Percentiles rank a stretch among this genome's conserved stretches.
Evolutionary conservation across 2,113 vertebrate species (phyloP).

Genomic region (Ceratotherium simum): DNA sequence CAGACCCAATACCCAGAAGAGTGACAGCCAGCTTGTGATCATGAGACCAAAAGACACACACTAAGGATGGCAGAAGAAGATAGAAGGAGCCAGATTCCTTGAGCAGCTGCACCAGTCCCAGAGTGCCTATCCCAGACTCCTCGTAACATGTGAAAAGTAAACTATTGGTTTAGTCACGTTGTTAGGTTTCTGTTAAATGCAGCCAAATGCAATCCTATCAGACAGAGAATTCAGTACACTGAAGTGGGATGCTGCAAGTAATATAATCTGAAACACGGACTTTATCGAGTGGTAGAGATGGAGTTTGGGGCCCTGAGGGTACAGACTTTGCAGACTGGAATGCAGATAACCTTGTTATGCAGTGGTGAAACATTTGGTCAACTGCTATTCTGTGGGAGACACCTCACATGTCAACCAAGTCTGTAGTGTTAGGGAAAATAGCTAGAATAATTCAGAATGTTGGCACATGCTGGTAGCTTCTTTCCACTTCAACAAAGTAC

Average conservation of each 20-base stretch:
- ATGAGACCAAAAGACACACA: neutral
- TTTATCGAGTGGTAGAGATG: neutral
- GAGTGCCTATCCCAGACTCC: neutral
- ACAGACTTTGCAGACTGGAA: neutral
- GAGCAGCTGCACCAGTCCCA: neutral
- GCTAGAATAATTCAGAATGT: neutral
- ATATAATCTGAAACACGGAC: neutral
- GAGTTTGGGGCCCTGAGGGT: neutral
- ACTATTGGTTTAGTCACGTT: neutral
- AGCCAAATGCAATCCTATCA: neutral
- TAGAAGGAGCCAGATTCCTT: neutral
- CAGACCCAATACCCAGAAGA: neutral
- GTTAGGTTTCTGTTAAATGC: neutral
- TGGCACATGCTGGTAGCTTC: neutral
- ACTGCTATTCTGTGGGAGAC: neutral
- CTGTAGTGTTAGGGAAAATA: neutral
- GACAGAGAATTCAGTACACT: neutral
- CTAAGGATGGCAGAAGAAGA: neutral
- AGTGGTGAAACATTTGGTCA: neutral
- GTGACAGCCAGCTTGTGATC: neutral
- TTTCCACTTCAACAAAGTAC: neutral
- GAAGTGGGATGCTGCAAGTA: neutral
- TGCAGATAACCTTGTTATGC: neutral
- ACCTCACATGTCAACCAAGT: neutral
- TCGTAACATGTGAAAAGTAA: neutral